Percentiles rank a stretch among this genome's conserved stretches.
Evolutionary conservation across 2,113 vertebrate genomes (phyloP).

Genomic region (Macroglossus sobrinus): DNA sequence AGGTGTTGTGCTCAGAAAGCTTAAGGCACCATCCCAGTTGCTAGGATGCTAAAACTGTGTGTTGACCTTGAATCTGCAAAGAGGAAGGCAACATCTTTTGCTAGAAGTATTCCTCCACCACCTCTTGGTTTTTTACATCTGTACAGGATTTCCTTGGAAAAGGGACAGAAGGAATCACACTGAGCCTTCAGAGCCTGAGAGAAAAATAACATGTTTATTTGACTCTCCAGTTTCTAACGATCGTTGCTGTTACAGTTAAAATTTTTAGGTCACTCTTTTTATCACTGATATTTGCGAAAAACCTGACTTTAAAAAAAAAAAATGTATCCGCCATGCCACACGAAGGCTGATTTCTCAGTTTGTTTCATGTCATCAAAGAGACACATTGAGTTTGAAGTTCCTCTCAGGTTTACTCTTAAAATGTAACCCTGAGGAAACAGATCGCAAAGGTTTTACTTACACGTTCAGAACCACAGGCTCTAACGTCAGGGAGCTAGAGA

Average conservation of each 20-base stretch:
- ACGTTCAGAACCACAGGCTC: background rate
- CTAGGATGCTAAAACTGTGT: conserved; percentile 74
- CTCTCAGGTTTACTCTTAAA: background rate
- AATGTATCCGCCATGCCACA: background rate
- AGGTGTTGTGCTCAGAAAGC: conserved; percentile 71
- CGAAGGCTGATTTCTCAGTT: background rate
- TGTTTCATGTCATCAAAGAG: conserved; percentile 24
- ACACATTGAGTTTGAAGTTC: background rate
- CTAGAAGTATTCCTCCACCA: conserved; percentile 69
- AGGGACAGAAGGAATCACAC: background rate
- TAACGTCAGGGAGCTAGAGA: background rate
- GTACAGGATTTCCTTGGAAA: conserved; percentile 67
- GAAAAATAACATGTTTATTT: conserved; percentile 12
- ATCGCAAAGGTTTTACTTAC: background rate
- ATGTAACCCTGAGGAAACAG: background rate
- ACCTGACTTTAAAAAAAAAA: background rate
- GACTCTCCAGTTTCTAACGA: conserved; percentile 42
- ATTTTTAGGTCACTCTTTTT: background rate
- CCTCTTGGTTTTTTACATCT: conserved; percentile 66
- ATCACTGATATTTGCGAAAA: conserved; percentile 23
- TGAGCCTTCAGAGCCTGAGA: conserved; percentile 39
- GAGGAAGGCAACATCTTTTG: conserved; percentile 64
- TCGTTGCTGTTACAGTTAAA: background rate
- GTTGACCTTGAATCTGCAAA: conserved; percentile 81
- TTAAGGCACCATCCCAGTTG: conserved; percentile 70